Base-by-base conservation (phyloP, 2,888 invertebrate genomes). In the Eupithecia tripunctaria region DNA sequence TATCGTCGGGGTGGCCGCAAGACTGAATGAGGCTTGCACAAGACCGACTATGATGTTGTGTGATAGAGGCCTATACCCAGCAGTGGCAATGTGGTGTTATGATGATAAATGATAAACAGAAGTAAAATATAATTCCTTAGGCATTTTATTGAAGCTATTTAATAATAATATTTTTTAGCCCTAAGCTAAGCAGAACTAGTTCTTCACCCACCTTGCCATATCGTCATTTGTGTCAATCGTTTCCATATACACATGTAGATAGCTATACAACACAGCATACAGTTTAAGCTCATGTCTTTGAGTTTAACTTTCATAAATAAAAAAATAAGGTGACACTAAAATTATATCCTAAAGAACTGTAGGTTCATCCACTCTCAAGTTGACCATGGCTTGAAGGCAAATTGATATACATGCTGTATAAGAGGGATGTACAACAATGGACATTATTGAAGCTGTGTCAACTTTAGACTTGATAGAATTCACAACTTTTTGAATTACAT, bases 401-500 rank as follows among this genome's bases (percentile, higher is more conserved):
- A 32, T 32, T 32, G 32, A 32, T 32, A 32, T 32, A 32, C 32
- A 32, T 32, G 32, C 32, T 32, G 32, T 32, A 3, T 32, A 0
- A 32, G 32, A 32, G 32, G 32, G 32, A 32, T 32, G 32, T 32
- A 32, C 32, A 32, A 32, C 5, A 32, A 32, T 32, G 32, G 32
- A 32, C 6, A 32, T 32, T 32, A 32, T 32, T 56, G 51, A 51
- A 51, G 51, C 21, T 12, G 21, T 51, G 25, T 56, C 56, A 56
- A 56, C 25, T 25, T 56, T 56, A 56, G 56, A 56, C 21, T 56
- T 14, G 56, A 56, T 56, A 25, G 25, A 25, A 25, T 56, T 21
- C 21, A 51, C 47, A 56, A 12, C 25, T 86, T 81, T 83, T 82
- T 51, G 3, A 51, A 51, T 51, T 76, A 64, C 29, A 60, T n/a